phyloP scores from a whole-genome alignment of 2,113 vertebrate species.

The Halcyon malimbica region DNA sequence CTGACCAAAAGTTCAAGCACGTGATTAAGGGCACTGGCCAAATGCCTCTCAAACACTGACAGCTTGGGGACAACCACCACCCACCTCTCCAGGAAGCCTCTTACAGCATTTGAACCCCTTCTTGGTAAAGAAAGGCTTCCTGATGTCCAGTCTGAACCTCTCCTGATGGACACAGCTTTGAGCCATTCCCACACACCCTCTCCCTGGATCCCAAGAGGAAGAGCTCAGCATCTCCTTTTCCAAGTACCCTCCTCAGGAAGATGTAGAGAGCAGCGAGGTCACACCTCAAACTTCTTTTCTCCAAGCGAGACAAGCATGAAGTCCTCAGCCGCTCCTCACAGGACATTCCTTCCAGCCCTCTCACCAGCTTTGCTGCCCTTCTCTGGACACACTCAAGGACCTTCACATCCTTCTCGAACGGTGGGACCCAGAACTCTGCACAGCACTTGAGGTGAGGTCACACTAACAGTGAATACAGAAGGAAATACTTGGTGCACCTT shows the following conservation, averaged over 20 bases:
- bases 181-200: rapidly evolving
- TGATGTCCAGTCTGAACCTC: background rate
- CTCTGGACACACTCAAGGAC: background rate
- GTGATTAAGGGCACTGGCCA: background rate
- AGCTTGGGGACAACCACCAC: too few species aligned
- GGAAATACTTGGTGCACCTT: background rate
- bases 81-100: background rate
- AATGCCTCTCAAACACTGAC: too few species aligned
- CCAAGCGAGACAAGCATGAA: background rate
- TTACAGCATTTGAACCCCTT: background rate
- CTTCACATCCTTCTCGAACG: background rate
- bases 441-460: background rate
- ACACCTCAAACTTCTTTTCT: background rate
- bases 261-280: background rate
- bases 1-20: background rate
- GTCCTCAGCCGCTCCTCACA: background rate
- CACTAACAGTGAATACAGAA: rapidly evolving
- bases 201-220: background rate
- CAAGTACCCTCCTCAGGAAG: background rate
- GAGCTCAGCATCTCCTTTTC: background rate
- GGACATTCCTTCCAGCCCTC: background rate
- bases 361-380: background rate
- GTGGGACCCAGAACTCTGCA: background rate
- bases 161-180: background rate
- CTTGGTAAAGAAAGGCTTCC: rapidly evolving